phyloP scores from a whole-genome alignment of 2,113 vertebrate genomes.

The Oncorhynchus clarkii region DNA sequence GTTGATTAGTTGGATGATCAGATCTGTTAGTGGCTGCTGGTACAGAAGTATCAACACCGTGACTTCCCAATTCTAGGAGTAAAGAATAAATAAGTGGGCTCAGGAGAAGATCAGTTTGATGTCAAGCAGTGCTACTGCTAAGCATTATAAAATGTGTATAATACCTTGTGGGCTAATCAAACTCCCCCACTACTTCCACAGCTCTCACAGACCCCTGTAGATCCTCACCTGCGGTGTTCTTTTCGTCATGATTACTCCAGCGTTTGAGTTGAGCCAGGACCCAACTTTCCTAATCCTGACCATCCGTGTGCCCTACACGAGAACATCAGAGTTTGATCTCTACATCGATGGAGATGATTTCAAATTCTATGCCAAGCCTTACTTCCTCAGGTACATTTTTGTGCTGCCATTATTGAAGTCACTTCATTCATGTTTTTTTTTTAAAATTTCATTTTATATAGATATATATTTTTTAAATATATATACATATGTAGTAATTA shows the following conservation, averaged over 20 bases:
- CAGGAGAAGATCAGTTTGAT: too few relatives aligned
- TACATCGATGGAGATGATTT: slow-evolving; percentile 89
- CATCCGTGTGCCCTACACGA: slow-evolving; percentile 87
- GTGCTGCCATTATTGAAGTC: not conserved
- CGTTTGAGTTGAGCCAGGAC: slow-evolving; percentile 91
- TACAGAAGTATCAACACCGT: too few relatives aligned
- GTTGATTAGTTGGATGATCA: too few relatives aligned
- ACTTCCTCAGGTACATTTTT: slow-evolving; percentile 83
- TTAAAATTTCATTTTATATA: not conserved
- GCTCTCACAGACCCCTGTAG: too few relatives aligned
- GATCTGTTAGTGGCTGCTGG: too few relatives aligned
- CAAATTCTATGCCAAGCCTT: slow-evolving; percentile 92
- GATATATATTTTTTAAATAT: too few relatives aligned
- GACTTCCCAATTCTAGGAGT: too few relatives aligned
- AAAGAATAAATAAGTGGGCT: too few relatives aligned
- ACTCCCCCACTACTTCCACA: not conserved
- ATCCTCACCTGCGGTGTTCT: not conserved
- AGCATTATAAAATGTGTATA: too few relatives aligned
- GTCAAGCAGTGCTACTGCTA: too few relatives aligned
- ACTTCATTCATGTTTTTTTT: too few relatives aligned
- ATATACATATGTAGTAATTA: not conserved
- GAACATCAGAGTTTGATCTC: slow-evolving; percentile 88
- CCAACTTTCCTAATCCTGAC: slow-evolving; percentile 78
- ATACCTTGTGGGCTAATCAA: not conserved
- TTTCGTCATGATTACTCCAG: slow-evolving; percentile 87